phyloP scores from a whole-genome alignment of 2,797 vertebrate genomes.

The Hylomyscus alleni region DNA sequence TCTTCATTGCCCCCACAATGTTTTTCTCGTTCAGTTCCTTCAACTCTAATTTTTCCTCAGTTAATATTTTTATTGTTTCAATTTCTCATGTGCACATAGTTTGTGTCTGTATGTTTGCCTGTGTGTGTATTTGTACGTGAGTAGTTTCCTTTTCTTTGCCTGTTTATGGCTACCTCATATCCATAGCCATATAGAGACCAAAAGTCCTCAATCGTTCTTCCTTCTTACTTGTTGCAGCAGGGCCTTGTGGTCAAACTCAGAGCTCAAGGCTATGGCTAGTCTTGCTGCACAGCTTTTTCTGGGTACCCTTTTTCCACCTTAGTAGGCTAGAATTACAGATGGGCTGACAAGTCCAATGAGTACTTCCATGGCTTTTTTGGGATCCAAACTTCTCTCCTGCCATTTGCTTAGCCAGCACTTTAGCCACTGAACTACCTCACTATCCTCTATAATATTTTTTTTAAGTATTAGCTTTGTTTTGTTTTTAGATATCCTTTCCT shows the following conservation, averaged over 20 bases:
- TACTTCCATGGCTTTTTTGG: not conserved
- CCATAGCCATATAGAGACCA: not conserved
- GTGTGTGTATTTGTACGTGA: not conserved
- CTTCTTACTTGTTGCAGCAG: not conserved
- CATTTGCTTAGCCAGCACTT: not conserved
- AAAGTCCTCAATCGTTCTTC: not conserved
- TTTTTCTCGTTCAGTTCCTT: conserved; percentile 17
- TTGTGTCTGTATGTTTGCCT: not conserved
- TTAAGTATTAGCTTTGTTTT: conserved; percentile 10
- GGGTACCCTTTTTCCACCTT: not conserved
- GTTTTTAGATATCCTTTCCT: conserved; percentile 22
- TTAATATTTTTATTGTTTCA: not conserved
- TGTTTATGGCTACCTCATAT: not conserved
- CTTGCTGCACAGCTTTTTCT: not conserved
- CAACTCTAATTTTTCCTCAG: not conserved
- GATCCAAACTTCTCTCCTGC: not conserved
- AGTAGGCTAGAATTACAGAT: not conserved
- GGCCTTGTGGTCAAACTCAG: not conserved
- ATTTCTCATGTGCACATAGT: not conserved
- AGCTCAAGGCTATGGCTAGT: not conserved
- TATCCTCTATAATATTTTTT: not conserved
- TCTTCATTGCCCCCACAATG: not conserved
- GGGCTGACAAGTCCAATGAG: not conserved
- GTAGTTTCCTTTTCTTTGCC: not conserved
- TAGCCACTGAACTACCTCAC: not conserved